Percentiles rank a stretch among this genome's conserved stretches.
These are phyloP conservation scores for Pitangus sulphuratus DNA, from an alignment of 2,797 vertebrate genomes.

Conservation along the genomic window DNA sequence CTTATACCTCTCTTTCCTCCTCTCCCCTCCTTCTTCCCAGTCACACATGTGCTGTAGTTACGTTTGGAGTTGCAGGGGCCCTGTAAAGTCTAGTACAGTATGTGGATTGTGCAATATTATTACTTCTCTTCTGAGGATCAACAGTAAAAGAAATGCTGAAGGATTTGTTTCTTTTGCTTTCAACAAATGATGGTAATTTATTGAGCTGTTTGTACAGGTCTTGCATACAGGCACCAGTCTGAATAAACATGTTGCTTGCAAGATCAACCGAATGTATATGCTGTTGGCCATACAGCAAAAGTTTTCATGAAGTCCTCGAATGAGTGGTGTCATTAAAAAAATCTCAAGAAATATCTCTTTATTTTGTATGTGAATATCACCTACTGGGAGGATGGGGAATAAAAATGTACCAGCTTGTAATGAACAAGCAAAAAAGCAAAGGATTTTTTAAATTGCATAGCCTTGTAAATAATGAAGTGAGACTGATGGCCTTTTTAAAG, in stretches of 20 bases:
- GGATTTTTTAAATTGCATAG: neutral
- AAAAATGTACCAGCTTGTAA: neutral
- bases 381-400: neutral
- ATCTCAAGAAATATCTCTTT: neutral
- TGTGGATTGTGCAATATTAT: accelerated
- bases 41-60: accelerated
- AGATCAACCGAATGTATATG: neutral
- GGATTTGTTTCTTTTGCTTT: neutral
- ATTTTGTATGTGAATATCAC: neutral
- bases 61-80: neutral
- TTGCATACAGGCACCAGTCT: neutral
- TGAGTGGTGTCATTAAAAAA: neutral
- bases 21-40: neutral
- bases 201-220: neutral
- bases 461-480: neutral
- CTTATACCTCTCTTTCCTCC: neutral
- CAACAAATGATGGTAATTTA: neutral
- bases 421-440: neutral
- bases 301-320: neutral
- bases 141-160: neutral
- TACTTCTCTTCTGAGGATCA: neutral
- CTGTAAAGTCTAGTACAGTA: too few relatives aligned
- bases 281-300: neutral
- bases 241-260: neutral
- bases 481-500: neutral